Percentiles rank a stretch among this genome's conserved stretches.
Evolutionary conservation across 2,888 invertebrate genomes (phyloP).

Genomic region (Plebejus argus): DNA sequence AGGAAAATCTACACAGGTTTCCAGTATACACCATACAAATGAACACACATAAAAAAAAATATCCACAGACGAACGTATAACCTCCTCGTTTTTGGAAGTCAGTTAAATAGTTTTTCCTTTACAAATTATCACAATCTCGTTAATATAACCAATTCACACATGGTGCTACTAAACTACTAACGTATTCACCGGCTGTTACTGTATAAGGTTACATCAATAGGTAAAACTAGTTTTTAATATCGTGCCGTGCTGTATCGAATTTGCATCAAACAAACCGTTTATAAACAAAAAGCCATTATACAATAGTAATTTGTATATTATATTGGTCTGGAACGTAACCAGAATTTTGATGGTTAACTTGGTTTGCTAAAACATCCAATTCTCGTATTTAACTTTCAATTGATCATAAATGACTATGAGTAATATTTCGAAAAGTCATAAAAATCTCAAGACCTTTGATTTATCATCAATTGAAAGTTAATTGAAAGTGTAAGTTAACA

Average conservation of each 20-base stretch:
- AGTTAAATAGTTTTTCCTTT: not conserved
- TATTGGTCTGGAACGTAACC: not conserved
- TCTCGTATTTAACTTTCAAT: no score
- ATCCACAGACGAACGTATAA: no score
- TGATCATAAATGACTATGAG: no score
- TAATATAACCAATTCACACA: not conserved
- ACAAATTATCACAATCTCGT: not conserved
- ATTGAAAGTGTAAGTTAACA: no score
- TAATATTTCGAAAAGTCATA: not conserved
- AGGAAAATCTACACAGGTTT: no score
- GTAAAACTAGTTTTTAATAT: not conserved
- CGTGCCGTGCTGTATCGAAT: not conserved
- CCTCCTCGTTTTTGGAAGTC: no score
- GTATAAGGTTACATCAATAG: slow-evolving; percentile 6
- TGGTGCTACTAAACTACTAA: not conserved
- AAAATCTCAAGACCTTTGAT: not conserved
- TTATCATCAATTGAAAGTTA: no score
- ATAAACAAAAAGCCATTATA: not conserved
- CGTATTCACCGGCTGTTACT: not conserved
- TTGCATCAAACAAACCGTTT: not conserved
- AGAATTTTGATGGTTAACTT: not conserved
- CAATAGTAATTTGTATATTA: not conserved
- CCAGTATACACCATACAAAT: not conserved
- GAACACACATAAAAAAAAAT: no score
- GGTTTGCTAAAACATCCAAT: not conserved